Percentiles rank a stretch among this genome's conserved stretches.
Evolutionary conservation across 2,888 invertebrate species (phyloP).

Genomic region (Ctena decussata): DNA sequence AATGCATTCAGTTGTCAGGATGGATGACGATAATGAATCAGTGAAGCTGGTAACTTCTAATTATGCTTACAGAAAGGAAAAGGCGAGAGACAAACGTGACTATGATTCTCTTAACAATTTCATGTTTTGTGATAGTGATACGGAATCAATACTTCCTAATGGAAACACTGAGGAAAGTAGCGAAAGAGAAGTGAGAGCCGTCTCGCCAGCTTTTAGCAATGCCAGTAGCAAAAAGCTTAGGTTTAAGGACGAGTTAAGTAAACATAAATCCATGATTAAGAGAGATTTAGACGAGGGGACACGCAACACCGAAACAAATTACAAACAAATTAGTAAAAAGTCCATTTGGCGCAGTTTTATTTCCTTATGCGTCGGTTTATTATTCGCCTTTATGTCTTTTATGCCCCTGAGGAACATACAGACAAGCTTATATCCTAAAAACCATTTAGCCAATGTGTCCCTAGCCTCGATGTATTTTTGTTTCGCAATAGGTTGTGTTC

Average conservation of each 20-base stretch:
- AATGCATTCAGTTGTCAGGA: constrained; percentile 1
- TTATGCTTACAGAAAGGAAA: constrained; percentile 12
- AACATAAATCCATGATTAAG: constrained; percentile 52
- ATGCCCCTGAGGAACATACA: constrained; percentile 77
- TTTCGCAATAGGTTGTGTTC: constrained; percentile 78
- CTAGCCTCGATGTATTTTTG: constrained; percentile 77
- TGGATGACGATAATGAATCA: constrained; percentile 9
- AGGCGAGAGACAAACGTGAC: constrained; percentile 32
- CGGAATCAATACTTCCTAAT: constrained; percentile 50
- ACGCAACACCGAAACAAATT: constrained; percentile 47
- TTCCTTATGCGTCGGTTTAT: constrained; percentile 68
- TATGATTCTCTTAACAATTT: constrained; percentile 61
- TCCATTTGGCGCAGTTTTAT: constrained; percentile 75
- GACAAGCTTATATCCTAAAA: constrained; percentile 73
- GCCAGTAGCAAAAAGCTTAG: constrained; percentile 31
- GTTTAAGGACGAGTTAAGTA: constrained; percentile 61
- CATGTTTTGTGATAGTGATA: constrained; percentile 55
- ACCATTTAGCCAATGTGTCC: constrained; percentile 76
- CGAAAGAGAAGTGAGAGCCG: constrained; percentile 23
- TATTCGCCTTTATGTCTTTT: constrained; percentile 74
- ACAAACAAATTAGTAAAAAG: constrained; percentile 62
- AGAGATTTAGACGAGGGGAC: constrained; percentile 49
- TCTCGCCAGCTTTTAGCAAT: constrained; percentile 18
- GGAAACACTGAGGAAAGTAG: not conserved
- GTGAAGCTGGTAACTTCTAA: constrained; percentile 3